Evolutionary conservation across 2,888 invertebrate species (phyloP), one percentile per base, ranked within the genome.

Genomic region (Sinelater perroti): DNA sequence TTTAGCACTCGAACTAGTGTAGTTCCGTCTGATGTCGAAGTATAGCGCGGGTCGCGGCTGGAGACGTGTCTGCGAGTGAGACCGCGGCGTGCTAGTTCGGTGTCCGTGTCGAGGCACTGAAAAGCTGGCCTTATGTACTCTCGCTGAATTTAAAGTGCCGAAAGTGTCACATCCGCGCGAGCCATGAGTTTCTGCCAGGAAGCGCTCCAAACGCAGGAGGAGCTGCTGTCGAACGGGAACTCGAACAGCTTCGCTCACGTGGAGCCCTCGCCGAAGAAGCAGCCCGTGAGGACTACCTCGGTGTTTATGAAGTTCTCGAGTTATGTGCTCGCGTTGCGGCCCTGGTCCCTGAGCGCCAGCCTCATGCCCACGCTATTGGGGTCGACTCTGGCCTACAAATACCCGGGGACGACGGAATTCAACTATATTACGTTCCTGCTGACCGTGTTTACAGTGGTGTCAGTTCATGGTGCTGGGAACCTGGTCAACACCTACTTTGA

Each of bases 401-500:
- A 89, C 55, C 87, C 88, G 13, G 90, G 88, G 66, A 82, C 87
- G 17, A 81, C 83, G 21, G 87, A 88, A 61, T 94, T 95, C 77
- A 92, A 89, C 74, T 86, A 90, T 81, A 79, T 90, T 58, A 87
- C 90, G 0, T 84, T 95, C 64, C 71, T 95, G 35, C 82, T 94
- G 8, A 95, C 95, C 1, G 81, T 93, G 44, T 86, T 93, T 68
- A 95, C 95, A 2, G 90, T 95, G 14, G 84, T 95, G 57, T 92
- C 91, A 1, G 97, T 97, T 2, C 97, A 97, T 75, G 95, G 95
- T 59, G 97, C 97, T 59, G 97, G 96, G 47, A 97, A 97, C 79
- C 89, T 97, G 30, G 96, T 97, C 16, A 97, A 97, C 78, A 97
- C 97, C 0, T 97, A 96, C 77, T 97, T 91, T 76, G 97, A 97